Evolutionary conservation across 1,140 invertebrate genomes (phyloP).

Genomic region (Solenopsis invicta): DNA sequence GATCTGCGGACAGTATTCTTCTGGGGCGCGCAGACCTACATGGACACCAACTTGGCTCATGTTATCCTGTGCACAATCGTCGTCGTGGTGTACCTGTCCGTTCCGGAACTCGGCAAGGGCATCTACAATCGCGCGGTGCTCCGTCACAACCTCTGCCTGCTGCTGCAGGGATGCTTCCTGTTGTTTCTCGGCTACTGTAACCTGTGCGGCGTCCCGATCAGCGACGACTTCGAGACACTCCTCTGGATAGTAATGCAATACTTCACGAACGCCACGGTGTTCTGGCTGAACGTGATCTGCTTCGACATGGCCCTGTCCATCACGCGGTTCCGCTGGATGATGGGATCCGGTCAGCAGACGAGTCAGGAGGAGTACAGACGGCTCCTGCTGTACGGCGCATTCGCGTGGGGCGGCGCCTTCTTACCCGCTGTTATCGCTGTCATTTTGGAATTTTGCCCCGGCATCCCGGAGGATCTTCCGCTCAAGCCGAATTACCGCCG

Average conservation of each 20-base stretch:
- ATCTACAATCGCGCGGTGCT: slow-evolving; percentile 80
- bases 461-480: slow-evolving; percentile 71
- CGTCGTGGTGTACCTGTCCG: slow-evolving; percentile 76
- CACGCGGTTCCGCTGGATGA: slow-evolving; percentile 77
- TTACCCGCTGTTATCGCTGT: slow-evolving; percentile 74
- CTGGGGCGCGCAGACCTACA: slow-evolving; percentile 82
- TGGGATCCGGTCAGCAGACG: slow-evolving; percentile 39
- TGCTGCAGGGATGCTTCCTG: slow-evolving; percentile 74
- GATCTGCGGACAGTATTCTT: slow-evolving; percentile 71
- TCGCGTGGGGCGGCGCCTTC: slow-evolving; percentile 75
- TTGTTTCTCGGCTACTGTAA: slow-evolving; percentile 75
- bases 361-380: slow-evolving; percentile 69
- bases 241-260: slow-evolving; percentile 80
- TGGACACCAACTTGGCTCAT: slow-evolving; percentile 80
- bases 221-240: slow-evolving; percentile 63
- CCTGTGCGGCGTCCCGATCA: slow-evolving; percentile 67
- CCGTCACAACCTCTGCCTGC: slow-evolving; percentile 79
- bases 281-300: slow-evolving; percentile 82
- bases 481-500: slow-evolving; percentile 77
- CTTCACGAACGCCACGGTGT: slow-evolving; percentile 80
- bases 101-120: slow-evolving; percentile 75
- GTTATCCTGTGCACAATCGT: slow-evolving; percentile 78
- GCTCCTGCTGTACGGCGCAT: slow-evolving; percentile 71
- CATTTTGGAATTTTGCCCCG: slow-evolving; percentile 77
- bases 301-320: slow-evolving; percentile 82